Conservation (phyloP, 1,140 invertebrate genomes). For the Phenacoccus solenopsis region DNA sequence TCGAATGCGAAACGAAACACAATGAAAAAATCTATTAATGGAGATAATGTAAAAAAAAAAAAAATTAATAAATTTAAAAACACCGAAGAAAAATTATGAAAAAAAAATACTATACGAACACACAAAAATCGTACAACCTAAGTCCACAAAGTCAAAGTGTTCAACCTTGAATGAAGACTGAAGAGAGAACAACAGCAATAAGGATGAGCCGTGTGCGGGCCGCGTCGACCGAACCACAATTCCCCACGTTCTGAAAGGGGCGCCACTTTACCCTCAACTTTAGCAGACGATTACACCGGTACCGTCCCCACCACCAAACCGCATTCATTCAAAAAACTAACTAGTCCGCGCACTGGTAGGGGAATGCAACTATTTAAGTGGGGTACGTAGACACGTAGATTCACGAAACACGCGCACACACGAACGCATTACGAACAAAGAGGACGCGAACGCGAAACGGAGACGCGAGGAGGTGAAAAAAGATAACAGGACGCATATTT, state of each 20-base stretch:
- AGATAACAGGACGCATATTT: conserved; percentile 1
- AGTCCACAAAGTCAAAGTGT: neutral
- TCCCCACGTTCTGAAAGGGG: neutral
- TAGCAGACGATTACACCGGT: neutral
- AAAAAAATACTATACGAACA: neutral
- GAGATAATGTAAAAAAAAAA: too few species aligned
- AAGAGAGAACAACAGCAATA: neutral
- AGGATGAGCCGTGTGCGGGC: neutral
- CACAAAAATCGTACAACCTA: neutral
- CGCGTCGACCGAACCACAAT: neutral
- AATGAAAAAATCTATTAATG: too few species aligned
- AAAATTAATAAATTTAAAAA: neutral
- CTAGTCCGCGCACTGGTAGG: neutral
- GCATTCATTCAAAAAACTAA: conserved; percentile 2
- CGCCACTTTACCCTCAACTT: neutral
- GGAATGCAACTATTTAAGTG: neutral
- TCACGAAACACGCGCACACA: neutral
- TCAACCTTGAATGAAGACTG: conserved; percentile 1
- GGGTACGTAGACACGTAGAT: neutral
- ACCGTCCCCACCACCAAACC: neutral
- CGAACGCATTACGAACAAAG: neutral
- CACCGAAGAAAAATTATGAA: neutral
- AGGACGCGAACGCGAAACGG: neutral
- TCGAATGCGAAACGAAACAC: too few species aligned
- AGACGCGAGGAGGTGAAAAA: neutral